phyloP scores from a whole-genome alignment of 1,140 invertebrate species.

The Cydia splendana region DNA sequence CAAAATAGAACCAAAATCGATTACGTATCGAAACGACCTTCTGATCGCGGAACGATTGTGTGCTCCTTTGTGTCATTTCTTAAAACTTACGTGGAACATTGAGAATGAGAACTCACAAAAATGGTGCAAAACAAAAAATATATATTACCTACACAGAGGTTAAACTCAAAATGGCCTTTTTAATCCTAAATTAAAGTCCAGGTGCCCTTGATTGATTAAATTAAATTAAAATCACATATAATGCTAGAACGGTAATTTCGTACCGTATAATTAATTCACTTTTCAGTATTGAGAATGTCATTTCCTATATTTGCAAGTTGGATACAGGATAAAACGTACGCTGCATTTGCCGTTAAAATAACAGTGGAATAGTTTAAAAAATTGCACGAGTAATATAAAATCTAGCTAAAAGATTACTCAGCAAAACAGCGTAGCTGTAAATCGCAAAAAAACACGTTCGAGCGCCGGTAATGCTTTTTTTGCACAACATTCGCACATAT shows the following conservation, averaged over 20 bases:
- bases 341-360: conserved; percentile 12
- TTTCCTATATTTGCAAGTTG: conserved; percentile 10
- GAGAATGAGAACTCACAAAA: too few species aligned
- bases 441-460: conserved; percentile 46
- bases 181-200: neutral
- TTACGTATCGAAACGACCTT: conserved; percentile 25
- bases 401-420: conserved; percentile 38
- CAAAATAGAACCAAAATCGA: conserved; percentile 30
- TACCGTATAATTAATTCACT: neutral
- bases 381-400: conserved; percentile 13
- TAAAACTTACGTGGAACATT: neutral
- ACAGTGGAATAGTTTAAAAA: neutral
- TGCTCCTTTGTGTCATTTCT: neutral
- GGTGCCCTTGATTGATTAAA: neutral
- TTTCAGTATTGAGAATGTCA: neutral
- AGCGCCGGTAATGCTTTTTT: conserved; percentile 45
- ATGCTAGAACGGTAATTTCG: neutral
- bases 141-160: neutral
- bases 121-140: neutral
- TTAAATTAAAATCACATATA: neutral
- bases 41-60: conserved; percentile 13
- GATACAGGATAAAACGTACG: neutral
- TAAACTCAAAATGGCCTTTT: neutral
- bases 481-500: conserved; percentile 45
- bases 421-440: conserved; percentile 53